These are phyloP conservation scores for Tethya wilhelma DNA, from an alignment of 37 sponge, comb jelly and placozoan species.

Conservation along the genomic window DNA sequence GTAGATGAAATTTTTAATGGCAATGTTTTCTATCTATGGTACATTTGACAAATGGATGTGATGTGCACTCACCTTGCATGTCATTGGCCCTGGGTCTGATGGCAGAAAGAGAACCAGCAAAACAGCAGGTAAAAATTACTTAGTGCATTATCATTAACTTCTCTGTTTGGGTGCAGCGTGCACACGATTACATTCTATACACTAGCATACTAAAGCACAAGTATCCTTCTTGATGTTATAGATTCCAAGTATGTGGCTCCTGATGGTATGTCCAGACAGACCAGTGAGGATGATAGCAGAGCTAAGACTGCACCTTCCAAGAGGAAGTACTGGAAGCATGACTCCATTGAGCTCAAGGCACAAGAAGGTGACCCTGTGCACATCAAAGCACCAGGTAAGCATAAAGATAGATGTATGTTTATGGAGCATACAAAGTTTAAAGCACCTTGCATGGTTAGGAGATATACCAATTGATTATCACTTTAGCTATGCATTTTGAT, in stretches of 20 bases:
- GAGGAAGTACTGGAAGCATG: constrained; percentile 77
- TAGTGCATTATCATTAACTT: too few species aligned
- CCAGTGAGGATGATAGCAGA: not conserved
- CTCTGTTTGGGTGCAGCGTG: too few species aligned
- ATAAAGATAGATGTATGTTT: not conserved
- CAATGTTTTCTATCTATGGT: too few species aligned
- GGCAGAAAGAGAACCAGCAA: too few species aligned
- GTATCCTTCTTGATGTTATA: not conserved
- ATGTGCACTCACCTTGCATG: too few species aligned
- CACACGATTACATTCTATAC: too few species aligned
- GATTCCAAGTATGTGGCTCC: not conserved
- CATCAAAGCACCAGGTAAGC: constrained; percentile 63
- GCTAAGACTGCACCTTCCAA: constrained; percentile 83
- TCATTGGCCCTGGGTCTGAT: too few species aligned
- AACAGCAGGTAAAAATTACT: too few species aligned
- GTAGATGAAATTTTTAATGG: too few species aligned
- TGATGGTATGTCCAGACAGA: too few species aligned
- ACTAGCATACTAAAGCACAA: too few species aligned
- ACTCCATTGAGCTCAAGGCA: constrained; percentile 62
- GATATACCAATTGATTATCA: not conserved
- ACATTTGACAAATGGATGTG: too few species aligned
- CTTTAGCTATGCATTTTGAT: not conserved
- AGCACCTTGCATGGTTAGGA: not conserved
- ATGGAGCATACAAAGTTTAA: not conserved
- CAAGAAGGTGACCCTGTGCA: constrained; percentile 63